Conservation (phyloP, 1,140 invertebrate genomes). For the Aphelinus certus region DNA sequence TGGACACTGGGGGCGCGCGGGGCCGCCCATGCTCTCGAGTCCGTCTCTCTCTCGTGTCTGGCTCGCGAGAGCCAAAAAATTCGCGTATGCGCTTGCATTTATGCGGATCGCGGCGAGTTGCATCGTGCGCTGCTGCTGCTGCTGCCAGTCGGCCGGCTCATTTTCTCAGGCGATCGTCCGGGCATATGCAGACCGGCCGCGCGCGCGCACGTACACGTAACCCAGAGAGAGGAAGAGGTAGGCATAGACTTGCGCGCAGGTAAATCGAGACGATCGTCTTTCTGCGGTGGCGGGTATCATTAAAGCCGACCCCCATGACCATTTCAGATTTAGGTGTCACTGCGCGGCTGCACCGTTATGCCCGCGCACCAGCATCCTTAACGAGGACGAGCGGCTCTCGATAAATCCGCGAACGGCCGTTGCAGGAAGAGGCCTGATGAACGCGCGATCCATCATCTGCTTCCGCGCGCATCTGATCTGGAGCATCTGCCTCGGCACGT, state of each 20-base stretch:
- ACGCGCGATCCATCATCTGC: not conserved
- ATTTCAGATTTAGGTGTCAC: slow-evolving; percentile 42
- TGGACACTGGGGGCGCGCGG: no score
- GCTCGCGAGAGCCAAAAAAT: no score
- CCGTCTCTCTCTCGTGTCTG: no score
- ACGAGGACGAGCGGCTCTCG: slow-evolving; percentile 12
- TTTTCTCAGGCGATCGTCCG: not conserved
- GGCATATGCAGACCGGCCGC: no score
- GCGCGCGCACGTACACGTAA: no score
- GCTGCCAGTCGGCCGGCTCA: not conserved
- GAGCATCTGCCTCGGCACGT: not conserved
- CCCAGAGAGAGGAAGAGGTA: no score
- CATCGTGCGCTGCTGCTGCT: not conserved
- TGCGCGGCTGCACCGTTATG: not conserved
- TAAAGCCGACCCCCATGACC: slow-evolving; percentile 40
- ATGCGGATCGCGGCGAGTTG: not conserved
- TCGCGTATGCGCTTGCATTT: not conserved
- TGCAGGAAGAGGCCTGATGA: not conserved
- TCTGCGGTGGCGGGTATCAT: slow-evolving; percentile 7
- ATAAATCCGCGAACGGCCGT: no score
- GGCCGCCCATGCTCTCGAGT: no score
- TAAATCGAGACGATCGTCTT: slow-evolving; percentile 10
- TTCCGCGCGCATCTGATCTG: not conserved
- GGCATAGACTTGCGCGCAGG: not conserved
- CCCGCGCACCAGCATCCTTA: slow-evolving; percentile 7